Percentiles rank a stretch among this genome's conserved stretches.
phyloP scores from a whole-genome alignment of 2,113 vertebrate species.

The Australoheros scitulus region DNA sequence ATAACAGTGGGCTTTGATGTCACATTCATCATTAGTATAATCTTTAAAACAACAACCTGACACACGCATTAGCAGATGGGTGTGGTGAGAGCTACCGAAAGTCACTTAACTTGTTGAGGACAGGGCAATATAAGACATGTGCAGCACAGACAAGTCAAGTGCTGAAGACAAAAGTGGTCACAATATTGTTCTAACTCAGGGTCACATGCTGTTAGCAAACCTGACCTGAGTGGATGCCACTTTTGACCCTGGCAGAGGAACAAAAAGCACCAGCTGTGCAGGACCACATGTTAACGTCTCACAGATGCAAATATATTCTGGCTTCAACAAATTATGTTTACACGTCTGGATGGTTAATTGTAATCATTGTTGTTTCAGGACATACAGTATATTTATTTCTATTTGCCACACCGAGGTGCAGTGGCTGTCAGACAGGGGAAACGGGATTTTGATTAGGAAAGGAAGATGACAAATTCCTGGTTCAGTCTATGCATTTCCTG shows the following conservation, averaged over 20 bases:
- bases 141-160: background rate
- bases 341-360: fast-evolving
- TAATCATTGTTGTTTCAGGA: background rate
- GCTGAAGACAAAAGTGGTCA: too few relatives aligned
- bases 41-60: background rate
- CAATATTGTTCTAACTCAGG: background rate
- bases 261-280: too few relatives aligned
- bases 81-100: background rate
- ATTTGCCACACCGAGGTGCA: background rate
- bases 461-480: background rate
- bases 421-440: constrained; percentile 14
- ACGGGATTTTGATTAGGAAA: constrained; percentile 29
- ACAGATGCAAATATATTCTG: background rate
- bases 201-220: background rate
- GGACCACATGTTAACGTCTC: too few relatives aligned
- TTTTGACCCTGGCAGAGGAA: background rate
- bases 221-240: background rate
- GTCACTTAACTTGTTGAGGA: background rate
- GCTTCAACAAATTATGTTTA: fast-evolving
- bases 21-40: background rate
- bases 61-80: background rate
- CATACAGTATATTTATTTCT: background rate
- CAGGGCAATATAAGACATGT: background rate
- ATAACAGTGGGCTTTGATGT: background rate
- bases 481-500: background rate